phyloP scores from a whole-genome alignment of 92 coral and sea anemone genomes.

The Bergia puertoricense region DNA sequence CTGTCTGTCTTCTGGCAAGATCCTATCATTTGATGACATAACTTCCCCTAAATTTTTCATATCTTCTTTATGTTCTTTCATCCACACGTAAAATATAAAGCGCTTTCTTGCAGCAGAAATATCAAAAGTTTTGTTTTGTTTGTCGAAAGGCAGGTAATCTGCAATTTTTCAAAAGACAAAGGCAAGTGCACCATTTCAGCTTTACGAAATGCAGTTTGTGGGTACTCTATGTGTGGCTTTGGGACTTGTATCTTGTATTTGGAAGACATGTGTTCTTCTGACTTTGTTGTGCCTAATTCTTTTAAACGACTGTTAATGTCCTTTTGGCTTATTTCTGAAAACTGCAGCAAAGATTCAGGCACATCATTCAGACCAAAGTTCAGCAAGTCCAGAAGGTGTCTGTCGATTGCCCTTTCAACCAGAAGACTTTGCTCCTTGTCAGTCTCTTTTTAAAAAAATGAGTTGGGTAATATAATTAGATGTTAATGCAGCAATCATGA shows the following conservation, averaged over 20 bases:
- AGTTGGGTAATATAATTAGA: no score
- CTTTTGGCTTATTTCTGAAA: not conserved
- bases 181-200: conserved; percentile 31
- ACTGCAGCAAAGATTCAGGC: not conserved
- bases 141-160: conserved; percentile 24
- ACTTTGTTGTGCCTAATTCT: not conserved
- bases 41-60: conserved; percentile 3
- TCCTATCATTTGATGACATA: not conserved
- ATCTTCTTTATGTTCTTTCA: conserved; percentile 40
- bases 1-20: not conserved
- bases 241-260: conserved; percentile 7
- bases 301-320: not conserved
- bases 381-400: conserved; percentile 18
- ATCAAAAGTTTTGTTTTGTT: conserved; percentile 31
- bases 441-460: no score
- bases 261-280: no score
- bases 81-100: conserved; percentile 30
- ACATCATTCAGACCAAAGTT: conserved; percentile 21
- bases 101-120: conserved; percentile 39
- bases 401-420: conserved; percentile 18
- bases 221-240: not conserved
- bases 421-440: not conserved
- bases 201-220: not conserved
- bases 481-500: no score
- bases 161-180: conserved; percentile 34